These are phyloP conservation scores for Calosoma granatense DNA, from an alignment of 1,140 invertebrate genomes.

Conservation along the genomic window DNA sequence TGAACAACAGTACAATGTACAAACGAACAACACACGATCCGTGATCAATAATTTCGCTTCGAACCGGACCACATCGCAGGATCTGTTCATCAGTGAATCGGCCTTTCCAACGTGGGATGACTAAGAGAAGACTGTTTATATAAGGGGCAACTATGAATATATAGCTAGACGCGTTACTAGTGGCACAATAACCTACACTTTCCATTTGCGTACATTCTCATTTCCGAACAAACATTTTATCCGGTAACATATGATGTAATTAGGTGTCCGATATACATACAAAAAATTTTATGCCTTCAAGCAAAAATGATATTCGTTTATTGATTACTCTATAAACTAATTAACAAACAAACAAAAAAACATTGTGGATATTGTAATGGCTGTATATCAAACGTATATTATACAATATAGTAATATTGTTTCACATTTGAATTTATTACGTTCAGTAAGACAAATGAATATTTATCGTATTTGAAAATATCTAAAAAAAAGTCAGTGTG, in stretches of 20 bases:
- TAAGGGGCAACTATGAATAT: neutral
- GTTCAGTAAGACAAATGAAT: neutral
- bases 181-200: neutral
- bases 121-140: slow-evolving; percentile 18
- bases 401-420: neutral
- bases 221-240: neutral
- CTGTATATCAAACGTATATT: slow-evolving; percentile 6
- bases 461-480: neutral
- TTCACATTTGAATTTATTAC: neutral
- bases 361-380: slow-evolving; percentile 8
- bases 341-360: too few species aligned
- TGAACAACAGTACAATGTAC: slow-evolving; percentile 32
- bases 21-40: slow-evolving; percentile 35
- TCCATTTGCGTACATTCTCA: too few species aligned
- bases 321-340: neutral
- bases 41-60: slow-evolving; percentile 23
- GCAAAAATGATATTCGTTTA: neutral
- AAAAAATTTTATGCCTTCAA: slow-evolving; percentile 8
- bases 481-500: slow-evolving; percentile 1
- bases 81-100: slow-evolving; percentile 28
- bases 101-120: slow-evolving; percentile 37
- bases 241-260: neutral
- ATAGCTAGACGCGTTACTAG: slow-evolving; percentile 3
- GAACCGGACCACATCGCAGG: slow-evolving; percentile 14
- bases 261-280: neutral